Percentiles rank a stretch among this genome's conserved stretches.
phyloP scores from a whole-genome alignment of 2,888 invertebrate genomes.

The Pyrrhosoma nymphula region DNA sequence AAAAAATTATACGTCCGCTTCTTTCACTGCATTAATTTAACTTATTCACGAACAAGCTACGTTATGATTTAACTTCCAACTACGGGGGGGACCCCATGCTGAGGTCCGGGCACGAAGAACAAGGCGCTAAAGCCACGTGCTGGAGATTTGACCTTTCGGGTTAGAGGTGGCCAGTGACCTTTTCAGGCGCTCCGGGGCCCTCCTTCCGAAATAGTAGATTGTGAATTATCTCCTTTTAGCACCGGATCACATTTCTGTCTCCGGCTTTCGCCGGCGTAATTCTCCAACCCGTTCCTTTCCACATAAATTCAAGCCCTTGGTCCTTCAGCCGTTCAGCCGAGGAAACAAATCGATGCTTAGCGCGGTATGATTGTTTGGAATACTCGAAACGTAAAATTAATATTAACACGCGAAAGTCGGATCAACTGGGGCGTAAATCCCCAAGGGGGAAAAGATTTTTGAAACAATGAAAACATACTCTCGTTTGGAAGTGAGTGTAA shows the following conservation, averaged over 20 bases:
- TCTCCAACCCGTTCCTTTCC: neutral
- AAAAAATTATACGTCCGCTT: neutral
- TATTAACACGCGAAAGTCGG: neutral
- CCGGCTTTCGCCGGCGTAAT: neutral
- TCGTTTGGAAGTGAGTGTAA: neutral
- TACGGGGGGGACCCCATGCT: neutral
- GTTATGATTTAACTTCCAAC: neutral
- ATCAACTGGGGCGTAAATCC: neutral
- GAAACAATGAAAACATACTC: neutral
- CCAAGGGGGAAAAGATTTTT: neutral
- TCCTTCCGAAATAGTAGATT: neutral
- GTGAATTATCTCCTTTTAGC: constrained; percentile 28
- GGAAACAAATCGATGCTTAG: neutral
- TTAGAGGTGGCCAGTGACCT: constrained; percentile 34
- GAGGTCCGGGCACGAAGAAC: neutral
- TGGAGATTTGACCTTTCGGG: constrained; percentile 20
- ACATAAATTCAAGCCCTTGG: neutral
- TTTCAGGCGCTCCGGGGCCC: neutral
- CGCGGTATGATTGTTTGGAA: neutral
- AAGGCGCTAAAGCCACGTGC: neutral
- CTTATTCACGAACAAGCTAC: neutral
- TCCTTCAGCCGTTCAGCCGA: neutral
- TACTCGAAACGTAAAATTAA: neutral
- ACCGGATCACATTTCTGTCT: constrained; percentile 32
- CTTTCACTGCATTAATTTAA: neutral